Evolutionary conservation across 2,797 vertebrate genomes (phyloP).

Genomic region (Coendou prehensilis): DNA sequence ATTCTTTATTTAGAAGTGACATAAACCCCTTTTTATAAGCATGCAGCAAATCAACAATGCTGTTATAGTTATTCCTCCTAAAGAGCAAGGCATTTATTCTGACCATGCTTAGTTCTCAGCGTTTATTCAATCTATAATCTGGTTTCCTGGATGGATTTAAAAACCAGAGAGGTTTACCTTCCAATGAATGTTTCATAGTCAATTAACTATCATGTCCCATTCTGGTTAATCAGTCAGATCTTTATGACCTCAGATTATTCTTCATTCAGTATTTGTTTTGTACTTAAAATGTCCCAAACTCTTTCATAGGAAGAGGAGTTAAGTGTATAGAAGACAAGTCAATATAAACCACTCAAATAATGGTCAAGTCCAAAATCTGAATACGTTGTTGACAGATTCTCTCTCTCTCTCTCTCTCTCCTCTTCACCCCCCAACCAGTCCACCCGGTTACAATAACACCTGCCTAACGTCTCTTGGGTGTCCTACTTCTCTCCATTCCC

Average conservation of each 20-base stretch:
- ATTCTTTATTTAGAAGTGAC: not conserved
- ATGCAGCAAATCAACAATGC: not conserved
- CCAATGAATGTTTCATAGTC: not conserved
- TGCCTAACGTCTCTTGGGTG: not conserved
- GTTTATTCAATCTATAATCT: not conserved
- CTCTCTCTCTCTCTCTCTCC: too few species aligned
- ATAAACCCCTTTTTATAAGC: not conserved
- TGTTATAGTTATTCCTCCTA: not conserved
- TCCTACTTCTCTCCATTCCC: too few species aligned
- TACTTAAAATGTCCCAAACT: not conserved
- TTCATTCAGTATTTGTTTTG: not conserved
- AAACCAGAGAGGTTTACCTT: not conserved
- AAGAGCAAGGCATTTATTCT: not conserved
- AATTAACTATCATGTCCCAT: not conserved
- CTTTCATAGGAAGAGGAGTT: not conserved
- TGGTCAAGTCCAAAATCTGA: not conserved
- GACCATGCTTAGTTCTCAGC: not conserved
- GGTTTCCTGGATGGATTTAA: not conserved
- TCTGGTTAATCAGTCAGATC: not conserved
- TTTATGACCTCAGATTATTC: not conserved
- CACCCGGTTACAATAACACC: not conserved
- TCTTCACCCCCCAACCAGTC: fast-evolving
- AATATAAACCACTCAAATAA: not conserved
- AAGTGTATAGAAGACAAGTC: not conserved
- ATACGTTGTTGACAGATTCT: too few species aligned